A percentile compares a stretch with the other conserved stretches of the same genome.
These are phyloP conservation scores for Drosophila mauritiana DNA, from an alignment of 1,140 invertebrate species.

Conservation along the genomic window DNA sequence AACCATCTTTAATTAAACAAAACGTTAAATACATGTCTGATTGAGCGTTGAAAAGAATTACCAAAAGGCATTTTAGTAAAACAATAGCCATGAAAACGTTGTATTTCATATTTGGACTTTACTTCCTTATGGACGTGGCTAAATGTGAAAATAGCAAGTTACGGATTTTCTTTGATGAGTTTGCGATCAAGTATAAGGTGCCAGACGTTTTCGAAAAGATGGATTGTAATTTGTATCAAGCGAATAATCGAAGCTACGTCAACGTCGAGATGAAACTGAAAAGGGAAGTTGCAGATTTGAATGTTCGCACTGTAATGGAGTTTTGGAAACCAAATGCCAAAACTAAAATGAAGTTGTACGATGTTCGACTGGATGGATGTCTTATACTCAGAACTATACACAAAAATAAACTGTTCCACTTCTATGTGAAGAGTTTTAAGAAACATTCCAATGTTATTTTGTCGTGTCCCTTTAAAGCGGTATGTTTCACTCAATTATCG, in stretches of 20 bases:
- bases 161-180: constrained; percentile 27
- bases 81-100: constrained; percentile 23
- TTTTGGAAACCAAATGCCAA: constrained; percentile 15
- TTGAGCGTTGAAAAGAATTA: too few relatives aligned
- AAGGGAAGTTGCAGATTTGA: constrained; percentile 13
- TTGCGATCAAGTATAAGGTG: constrained; percentile 16
- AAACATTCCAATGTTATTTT: constrained; percentile 24
- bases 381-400: constrained; percentile 22
- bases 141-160: constrained; percentile 15
- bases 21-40: not conserved
- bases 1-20: constrained; percentile 22
- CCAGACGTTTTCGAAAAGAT: constrained; percentile 1
- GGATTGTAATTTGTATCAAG: constrained; percentile 7
- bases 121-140: constrained; percentile 9
- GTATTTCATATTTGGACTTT: constrained; percentile 14
- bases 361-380: constrained; percentile 36
- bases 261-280: constrained; percentile 24
- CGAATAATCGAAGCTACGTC: constrained; percentile 31
- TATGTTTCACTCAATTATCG: not conserved
- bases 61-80: constrained; percentile 12
- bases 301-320: constrained; percentile 27
- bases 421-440: constrained; percentile 35
- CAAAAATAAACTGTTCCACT: constrained; percentile 35
- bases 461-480: constrained; percentile 43
- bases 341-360: constrained; percentile 31